Evolutionary conservation across 2,113 vertebrate genomes (phyloP).

Genomic region (Meleagris gallopavo): DNA sequence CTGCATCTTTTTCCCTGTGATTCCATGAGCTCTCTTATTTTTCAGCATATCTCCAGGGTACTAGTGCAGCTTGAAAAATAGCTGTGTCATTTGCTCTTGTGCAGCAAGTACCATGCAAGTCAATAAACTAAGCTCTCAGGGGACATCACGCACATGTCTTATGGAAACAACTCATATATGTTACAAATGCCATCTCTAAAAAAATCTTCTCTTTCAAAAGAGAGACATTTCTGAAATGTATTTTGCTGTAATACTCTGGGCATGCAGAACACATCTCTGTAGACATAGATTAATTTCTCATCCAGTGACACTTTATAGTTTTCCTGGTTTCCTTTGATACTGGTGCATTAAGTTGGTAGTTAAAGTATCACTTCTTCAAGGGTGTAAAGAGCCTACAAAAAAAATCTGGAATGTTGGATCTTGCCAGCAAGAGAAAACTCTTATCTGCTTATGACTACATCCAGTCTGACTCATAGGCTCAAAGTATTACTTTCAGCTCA

Average conservation of each 20-base stretch:
- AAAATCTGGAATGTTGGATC: background rate
- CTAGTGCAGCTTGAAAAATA: slow-evolving; percentile 13
- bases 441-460: background rate
- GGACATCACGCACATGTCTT: slow-evolving; percentile 12
- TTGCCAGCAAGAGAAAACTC: slow-evolving; percentile 22
- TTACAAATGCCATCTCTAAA: background rate
- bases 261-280: background rate
- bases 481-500: slow-evolving; percentile 6
- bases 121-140: slow-evolving; percentile 42
- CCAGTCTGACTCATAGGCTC: background rate
- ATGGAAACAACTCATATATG: slow-evolving; percentile 52
- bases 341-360: slow-evolving; percentile 38
- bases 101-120: background rate
- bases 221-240: slow-evolving; percentile 20
- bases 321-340: slow-evolving; percentile 48
- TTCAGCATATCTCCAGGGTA: background rate
- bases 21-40: background rate
- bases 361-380: slow-evolving; percentile 36
- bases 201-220: slow-evolving; percentile 8
- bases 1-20: background rate
- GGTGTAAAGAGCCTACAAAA: slow-evolving; percentile 20
- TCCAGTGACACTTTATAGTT: slow-evolving; percentile 16
- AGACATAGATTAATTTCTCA: slow-evolving; percentile 53
- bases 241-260: slow-evolving; percentile 36
- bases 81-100: background rate